Evolutionary conservation across 2,113 vertebrate species (phyloP).

Genomic region (Buteo buteo): DNA sequence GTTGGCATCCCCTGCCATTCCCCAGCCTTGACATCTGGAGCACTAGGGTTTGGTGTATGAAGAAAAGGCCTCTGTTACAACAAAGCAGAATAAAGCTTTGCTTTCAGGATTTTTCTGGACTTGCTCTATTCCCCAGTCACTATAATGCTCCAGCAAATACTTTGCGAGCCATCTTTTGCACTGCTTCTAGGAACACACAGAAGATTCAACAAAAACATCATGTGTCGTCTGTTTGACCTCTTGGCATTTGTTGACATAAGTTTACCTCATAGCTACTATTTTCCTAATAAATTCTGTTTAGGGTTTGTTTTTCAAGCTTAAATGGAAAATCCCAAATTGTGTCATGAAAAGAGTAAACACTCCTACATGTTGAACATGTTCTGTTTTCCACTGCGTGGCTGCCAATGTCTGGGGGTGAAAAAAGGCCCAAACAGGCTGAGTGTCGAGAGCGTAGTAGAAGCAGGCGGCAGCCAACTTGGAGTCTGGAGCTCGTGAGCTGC

Average conservation of each 20-base stretch:
- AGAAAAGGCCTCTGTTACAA: slow-evolving; percentile 11
- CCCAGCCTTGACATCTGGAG: background rate
- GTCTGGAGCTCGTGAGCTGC: background rate
- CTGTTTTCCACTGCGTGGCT: slow-evolving; percentile 46
- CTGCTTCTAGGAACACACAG: slow-evolving; percentile 60
- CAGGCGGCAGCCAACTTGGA: background rate
- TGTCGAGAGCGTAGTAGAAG: background rate
- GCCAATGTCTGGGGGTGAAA: slow-evolving; percentile 46
- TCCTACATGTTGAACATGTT: slow-evolving; percentile 39
- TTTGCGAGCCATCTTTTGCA: slow-evolving; percentile 10
- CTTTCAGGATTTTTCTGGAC: slow-evolving; percentile 10
- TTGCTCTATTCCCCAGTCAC: background rate
- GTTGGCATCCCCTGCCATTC: background rate
- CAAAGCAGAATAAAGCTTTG: background rate
- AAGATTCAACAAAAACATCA: slow-evolving; percentile 30
- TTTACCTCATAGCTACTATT: slow-evolving; percentile 61
- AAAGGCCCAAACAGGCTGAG: background rate
- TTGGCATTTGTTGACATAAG: background rate
- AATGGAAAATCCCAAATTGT: slow-evolving; percentile 59
- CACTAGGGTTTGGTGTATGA: background rate
- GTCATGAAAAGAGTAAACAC: slow-evolving; percentile 57
- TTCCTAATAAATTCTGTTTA: slow-evolving; percentile 54
- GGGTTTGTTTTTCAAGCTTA: slow-evolving; percentile 44
- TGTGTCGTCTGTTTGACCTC: slow-evolving; percentile 13
- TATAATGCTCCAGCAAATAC: background rate